Base-by-base conservation (phyloP, 2,113 vertebrate genomes). In the Carlito syrichta region DNA sequence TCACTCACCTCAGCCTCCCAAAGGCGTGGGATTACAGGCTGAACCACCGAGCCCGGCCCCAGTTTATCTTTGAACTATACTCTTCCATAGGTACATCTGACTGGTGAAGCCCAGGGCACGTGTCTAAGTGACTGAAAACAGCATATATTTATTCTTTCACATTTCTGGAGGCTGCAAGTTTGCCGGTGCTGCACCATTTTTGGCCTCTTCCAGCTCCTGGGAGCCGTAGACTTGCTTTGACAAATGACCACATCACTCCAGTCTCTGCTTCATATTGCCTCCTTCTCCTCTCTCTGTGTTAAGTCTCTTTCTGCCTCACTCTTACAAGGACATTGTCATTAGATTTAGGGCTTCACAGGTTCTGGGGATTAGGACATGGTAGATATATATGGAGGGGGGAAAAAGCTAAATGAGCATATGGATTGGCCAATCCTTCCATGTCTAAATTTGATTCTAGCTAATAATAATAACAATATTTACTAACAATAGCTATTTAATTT, bases 131-230 rank as follows among this genome's bases (percentile, higher is more conserved):
- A 2, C 50, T 40, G 54, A 56, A 23, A 58, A 76, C 23, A 68
- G 25, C 9, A 68, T 48, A 56, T 58, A 56, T 92, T 16, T 60
- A 76, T 27, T 66, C 14, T 27, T 50, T 30, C n/a, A 60, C 45
- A 62, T 50, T 69, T 71, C 66, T 62, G 8, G n/a, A 89, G 78
- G 50, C 16, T 13, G 40, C n/a, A 71, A 40, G 38, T 48, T 48
- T 7, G 20, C 32, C 52, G 56, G 32, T 16, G 7, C 38, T 17
- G 3, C 11, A 11, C 7, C 0, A 0, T 20, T 8, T 6, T 23
- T 40, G 10, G 1, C 40, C 8, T 71, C 13, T 69, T 30, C 35
- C 43, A 60, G 48, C 30, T 52, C 23, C 23, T 8, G 7, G 30
- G 3, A 8, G 30, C 38, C 63, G 17, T 3, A n/a, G n/a, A 40